Percentiles rank a stretch among this genome's conserved stretches.
These are phyloP conservation scores for Philonicus albiceps DNA, from an alignment of 2,888 invertebrate species.

Conservation along the genomic window DNA sequence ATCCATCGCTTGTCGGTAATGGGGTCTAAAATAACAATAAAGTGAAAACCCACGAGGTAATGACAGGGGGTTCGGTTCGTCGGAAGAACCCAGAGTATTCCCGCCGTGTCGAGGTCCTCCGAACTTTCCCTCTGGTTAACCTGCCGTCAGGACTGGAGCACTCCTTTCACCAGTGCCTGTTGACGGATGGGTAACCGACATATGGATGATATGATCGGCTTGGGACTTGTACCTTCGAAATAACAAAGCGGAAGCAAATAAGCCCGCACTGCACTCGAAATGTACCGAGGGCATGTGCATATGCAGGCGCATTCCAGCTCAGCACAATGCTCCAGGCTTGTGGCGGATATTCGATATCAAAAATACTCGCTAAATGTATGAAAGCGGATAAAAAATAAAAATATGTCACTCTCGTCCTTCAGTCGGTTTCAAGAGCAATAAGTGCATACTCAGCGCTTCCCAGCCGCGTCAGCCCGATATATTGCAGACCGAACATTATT, in stretches of 20 bases:
- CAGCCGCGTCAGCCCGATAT: constrained; percentile 3
- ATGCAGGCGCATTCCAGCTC: neutral
- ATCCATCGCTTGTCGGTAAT: neutral
- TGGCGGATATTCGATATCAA: constrained; percentile 8
- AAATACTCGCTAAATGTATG: neutral
- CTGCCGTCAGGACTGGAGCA: neutral
- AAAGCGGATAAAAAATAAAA: neutral
- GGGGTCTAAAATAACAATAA: constrained; percentile 25
- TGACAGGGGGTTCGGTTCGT: neutral
- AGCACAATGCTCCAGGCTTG: neutral
- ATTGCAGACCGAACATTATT: neutral
- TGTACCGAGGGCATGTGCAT: neutral
- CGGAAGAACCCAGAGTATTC: neutral
- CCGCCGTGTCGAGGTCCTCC: neutral
- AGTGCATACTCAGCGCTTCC: constrained; percentile 12
- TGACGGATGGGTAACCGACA: constrained; percentile 39
- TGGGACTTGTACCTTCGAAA: constrained; percentile 3
- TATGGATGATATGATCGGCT: constrained; percentile 39
- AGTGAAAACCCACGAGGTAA: constrained; percentile 23
- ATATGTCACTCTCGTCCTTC: constrained; percentile 19
- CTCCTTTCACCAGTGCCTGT: neutral
- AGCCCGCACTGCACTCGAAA: neutral
- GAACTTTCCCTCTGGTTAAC: neutral
- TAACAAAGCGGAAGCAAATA: neutral
- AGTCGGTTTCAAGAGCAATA: constrained; percentile 5